Percentiles rank a stretch among this genome's conserved stretches.
Evolutionary conservation across 2,888 invertebrate genomes (phyloP).

Genomic region (Serripes groenlandicus): DNA sequence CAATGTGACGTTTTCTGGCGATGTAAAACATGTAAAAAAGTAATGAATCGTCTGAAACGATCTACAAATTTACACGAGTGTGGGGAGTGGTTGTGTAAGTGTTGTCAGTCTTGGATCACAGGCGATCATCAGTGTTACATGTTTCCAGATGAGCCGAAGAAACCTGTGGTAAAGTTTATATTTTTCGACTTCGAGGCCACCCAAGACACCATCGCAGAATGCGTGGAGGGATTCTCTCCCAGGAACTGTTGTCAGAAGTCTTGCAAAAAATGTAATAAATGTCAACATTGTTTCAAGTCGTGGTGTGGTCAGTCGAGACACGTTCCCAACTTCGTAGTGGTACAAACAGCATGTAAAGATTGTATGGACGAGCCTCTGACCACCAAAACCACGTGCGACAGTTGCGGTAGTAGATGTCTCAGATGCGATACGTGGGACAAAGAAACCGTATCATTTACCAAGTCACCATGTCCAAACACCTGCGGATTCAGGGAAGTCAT

Average conservation of each 20-base stretch:
- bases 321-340: slow-evolving; percentile 43
- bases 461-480: slow-evolving; percentile 30
- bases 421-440: slow-evolving; percentile 27
- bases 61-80: not conserved
- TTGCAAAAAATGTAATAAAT: slow-evolving; percentile 34
- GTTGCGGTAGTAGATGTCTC: slow-evolving; percentile 22
- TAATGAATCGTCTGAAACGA: not conserved
- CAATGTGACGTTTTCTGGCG: slow-evolving; percentile 15
- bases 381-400: slow-evolving; percentile 10
- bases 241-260: not conserved
- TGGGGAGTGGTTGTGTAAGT: slow-evolving; percentile 9
- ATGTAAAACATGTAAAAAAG: slow-evolving; percentile 23
- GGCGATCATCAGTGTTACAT: slow-evolving; percentile 14
- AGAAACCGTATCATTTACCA: not conserved
- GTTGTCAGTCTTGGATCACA: not conserved
- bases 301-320: slow-evolving; percentile 46
- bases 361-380: slow-evolving; percentile 31
- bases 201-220: slow-evolving; percentile 11
- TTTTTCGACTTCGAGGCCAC: slow-evolving; percentile 21
- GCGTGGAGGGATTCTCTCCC: slow-evolving; percentile 2
- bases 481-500: slow-evolving; percentile 49
- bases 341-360: slow-evolving; percentile 31
- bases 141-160: slow-evolving; percentile 15
- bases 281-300: slow-evolving; percentile 23
- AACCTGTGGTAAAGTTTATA: not conserved